Conservation (phyloP, 1,140 invertebrate species). For the Xylocopa sonorina region DNA sequence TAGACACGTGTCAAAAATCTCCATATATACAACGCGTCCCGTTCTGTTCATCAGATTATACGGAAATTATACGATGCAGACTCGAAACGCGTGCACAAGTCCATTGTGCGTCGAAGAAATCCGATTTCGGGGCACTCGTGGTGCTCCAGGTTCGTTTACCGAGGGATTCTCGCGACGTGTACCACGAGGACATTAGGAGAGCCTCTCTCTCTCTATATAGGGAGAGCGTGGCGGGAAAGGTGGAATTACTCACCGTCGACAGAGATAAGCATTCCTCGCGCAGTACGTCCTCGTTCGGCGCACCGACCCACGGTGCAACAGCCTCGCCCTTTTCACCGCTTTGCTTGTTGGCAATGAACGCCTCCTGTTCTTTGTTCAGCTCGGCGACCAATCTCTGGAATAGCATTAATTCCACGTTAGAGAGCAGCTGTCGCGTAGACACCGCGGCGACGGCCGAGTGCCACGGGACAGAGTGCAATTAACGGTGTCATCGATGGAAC, state of each 20-base stretch:
- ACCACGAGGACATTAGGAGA: background rate
- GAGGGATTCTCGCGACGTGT: background rate
- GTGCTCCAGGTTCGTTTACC: background rate
- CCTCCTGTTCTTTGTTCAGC: constrained; percentile 98
- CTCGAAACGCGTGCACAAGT: background rate
- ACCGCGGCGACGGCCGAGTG: background rate
- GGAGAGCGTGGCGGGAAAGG: constrained; percentile 1
- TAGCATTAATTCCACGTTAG: constrained; percentile 52
- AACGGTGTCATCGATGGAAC: constrained; percentile 29
- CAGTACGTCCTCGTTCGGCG: constrained; percentile 92
- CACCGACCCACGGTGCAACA: constrained; percentile 95
- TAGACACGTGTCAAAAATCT: background rate
- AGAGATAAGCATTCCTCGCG: constrained; percentile 97
- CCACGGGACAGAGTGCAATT: constrained; percentile 28
- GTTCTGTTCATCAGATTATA: too few relatives aligned
- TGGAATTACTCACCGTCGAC: constrained; percentile 87
- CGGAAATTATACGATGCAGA: too few relatives aligned
- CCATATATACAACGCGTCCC: background rate
- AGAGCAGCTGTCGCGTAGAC: background rate
- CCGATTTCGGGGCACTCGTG: background rate
- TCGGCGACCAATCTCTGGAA: constrained; percentile 96
- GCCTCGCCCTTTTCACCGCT: constrained; percentile 87
- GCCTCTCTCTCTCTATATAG: background rate
- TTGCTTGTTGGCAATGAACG: constrained; percentile 94
- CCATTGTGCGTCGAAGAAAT: background rate